Base-by-base conservation (phyloP, 2,888 invertebrate genomes). In the Malthinus flaveolus region DNA sequence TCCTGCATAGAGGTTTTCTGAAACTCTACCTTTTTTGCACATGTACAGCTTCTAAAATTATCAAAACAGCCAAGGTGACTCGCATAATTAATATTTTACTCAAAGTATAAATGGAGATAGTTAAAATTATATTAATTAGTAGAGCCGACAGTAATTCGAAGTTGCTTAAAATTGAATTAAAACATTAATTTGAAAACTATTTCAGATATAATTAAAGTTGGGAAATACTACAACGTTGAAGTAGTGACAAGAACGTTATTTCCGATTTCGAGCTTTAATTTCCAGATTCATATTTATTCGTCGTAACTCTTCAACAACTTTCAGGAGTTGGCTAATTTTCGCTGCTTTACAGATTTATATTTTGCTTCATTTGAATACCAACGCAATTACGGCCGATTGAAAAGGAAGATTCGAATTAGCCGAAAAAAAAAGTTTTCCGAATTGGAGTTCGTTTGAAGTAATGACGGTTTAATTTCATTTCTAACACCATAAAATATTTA, bases 351-450 rank as follows among this genome's bases (percentile, higher is more conserved):
- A 52, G 46, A 52, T 52, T 54, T 48, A 47, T 54, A 54, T 54
- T 48, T 48, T 54, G 47, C 54, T 54, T 13, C 54, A 35, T 48
- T 54, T 47, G 54, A 54, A 54, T 48, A 48, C 39, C 47, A 54
- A 54, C 39, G 46, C 39, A 36, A 54, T 54, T 54, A 54, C 47
- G n/a, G 15, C 37, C 47, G 54, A 54, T 54, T 54, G 54, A 48
- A 54, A 48, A 23, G 47, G 35, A 47, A 36, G 39, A 23, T 47
- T 54, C 32, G 10, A 36, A 36, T 15, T 42, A 45, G 36, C 34
- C 52, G 23, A 23, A 46, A 44, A 35, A 46, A 46, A 32, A 36
- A 23, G 10, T 15, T 11, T 35, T 52, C 45, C 36, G 34, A 11
- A 45, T 52, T 34, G 13, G n/a, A 46, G 31, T 10, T 9, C 6